phyloP scores from a whole-genome alignment of 2,888 invertebrate species.

The Timema podura region DNA sequence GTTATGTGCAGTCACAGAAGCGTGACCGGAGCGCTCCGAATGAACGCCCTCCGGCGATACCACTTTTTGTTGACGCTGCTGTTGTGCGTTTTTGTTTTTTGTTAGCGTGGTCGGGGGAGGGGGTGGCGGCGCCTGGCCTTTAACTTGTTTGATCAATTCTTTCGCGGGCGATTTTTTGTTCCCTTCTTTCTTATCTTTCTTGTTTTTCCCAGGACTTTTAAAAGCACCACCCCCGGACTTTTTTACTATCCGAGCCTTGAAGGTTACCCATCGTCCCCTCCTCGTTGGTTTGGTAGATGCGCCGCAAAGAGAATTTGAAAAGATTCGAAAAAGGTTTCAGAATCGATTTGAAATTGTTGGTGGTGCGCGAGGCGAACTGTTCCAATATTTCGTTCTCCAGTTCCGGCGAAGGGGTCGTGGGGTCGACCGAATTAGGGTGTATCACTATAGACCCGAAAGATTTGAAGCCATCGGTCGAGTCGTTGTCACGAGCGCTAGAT shows the following conservation, averaged over 20 bases:
- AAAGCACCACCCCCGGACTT: constrained; percentile 35
- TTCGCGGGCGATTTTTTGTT: constrained; percentile 24
- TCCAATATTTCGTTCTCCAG: too few species aligned
- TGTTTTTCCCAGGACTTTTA: constrained; percentile 31
- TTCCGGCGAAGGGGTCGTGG: too few species aligned
- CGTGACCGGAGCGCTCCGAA: constrained; percentile 19
- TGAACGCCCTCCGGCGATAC: constrained; percentile 21
- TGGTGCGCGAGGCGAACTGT: background rate
- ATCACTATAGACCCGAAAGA: constrained; percentile 4
- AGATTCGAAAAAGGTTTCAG: constrained; percentile 20
- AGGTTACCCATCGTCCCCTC: constrained; percentile 42
- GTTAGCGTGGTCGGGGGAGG: background rate
- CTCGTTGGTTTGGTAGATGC: constrained; percentile 5
- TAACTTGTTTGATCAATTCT: constrained; percentile 15
- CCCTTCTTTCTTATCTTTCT: constrained; percentile 28
- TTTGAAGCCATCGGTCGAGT: background rate
- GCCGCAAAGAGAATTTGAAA: constrained; percentile 15
- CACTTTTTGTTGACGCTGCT: constrained; percentile 17
- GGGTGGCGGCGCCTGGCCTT: constrained; percentile 10
- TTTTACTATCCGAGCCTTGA: constrained; percentile 42
- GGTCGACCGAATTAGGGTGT: background rate
- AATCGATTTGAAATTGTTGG: constrained; percentile 16
- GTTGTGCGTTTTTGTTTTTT: constrained; percentile 3
- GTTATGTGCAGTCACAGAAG: constrained; percentile 21
- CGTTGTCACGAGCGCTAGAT: background rate